Percentiles rank a stretch among this genome's conserved stretches.
Evolutionary conservation across 2,888 invertebrate species (phyloP).

Genomic region (Gibbula magus): DNA sequence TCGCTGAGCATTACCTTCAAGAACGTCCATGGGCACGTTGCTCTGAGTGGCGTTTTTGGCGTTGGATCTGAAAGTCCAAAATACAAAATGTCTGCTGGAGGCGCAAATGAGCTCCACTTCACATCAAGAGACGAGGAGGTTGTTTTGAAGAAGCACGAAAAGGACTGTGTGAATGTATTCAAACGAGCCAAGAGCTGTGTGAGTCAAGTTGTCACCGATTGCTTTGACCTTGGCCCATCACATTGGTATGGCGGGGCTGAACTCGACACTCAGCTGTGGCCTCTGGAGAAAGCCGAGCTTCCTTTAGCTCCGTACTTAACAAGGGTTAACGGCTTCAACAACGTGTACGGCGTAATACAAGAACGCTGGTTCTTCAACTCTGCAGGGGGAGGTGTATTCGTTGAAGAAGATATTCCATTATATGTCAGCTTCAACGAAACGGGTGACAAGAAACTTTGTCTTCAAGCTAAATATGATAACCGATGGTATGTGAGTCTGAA

Average conservation of each 20-base stretch:
- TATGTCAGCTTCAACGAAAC: slow-evolving; percentile 86
- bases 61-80: too few species aligned
- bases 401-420: slow-evolving; percentile 82
- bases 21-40: too few species aligned
- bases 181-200: slow-evolving; percentile 49
- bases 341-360: slow-evolving; percentile 70
- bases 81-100: too few species aligned
- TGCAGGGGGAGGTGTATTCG: slow-evolving; percentile 82
- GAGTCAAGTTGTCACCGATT: slow-evolving; percentile 54
- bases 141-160: slow-evolving; percentile 62
- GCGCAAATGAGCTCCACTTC: too few species aligned
- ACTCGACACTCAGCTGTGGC: slow-evolving; percentile 87
- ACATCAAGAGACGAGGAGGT: slow-evolving; percentile 72
- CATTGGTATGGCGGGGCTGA: slow-evolving; percentile 92
- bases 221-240: slow-evolving; percentile 49
- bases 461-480: slow-evolving; percentile 51
- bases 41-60: too few species aligned
- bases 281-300: slow-evolving; percentile 79
- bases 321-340: slow-evolving; percentile 51
- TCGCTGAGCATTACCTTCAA: too few species aligned
- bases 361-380: slow-evolving; percentile 81
- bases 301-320: slow-evolving; percentile 58
- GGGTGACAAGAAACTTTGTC: slow-evolving; percentile 49
- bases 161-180: slow-evolving; percentile 40
- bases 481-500: slow-evolving; percentile 50